phyloP scores from a whole-genome alignment of 2,113 vertebrate genomes.

The Plotosus lineatus region DNA sequence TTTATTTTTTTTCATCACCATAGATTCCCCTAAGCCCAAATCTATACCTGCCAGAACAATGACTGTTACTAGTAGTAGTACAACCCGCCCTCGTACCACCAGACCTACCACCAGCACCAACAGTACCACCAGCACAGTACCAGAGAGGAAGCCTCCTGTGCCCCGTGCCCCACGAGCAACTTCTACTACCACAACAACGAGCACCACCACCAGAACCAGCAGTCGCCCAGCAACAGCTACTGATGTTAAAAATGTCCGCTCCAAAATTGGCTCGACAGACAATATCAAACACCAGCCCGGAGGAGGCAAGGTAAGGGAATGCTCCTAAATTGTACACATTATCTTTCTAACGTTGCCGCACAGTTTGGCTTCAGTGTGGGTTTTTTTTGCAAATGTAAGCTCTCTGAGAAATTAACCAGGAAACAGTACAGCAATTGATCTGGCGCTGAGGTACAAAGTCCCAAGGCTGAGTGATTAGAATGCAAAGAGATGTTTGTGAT shows the following conservation, averaged over 20 bases:
- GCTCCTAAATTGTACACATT: background rate
- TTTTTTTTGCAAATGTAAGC: background rate
- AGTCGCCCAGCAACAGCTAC: conserved; percentile 66
- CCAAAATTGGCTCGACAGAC: conserved; percentile 90
- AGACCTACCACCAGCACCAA: conserved; percentile 58
- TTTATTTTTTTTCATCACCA: conserved; percentile 40
- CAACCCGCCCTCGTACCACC: conserved; percentile 68
- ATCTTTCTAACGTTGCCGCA: background rate
- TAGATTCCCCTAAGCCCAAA: conserved; percentile 73
- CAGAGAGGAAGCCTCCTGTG: conserved; percentile 73
- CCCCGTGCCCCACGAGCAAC: conserved; percentile 57
- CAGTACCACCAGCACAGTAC: conserved; percentile 54
- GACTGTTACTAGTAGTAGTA: conserved; percentile 39
- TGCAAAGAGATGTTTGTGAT: background rate
- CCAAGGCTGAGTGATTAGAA: background rate
- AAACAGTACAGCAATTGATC: background rate
- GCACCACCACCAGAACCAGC: conserved; percentile 51
- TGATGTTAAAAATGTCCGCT: conserved; percentile 81
- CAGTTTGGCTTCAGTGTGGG: background rate
- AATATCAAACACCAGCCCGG: conserved; percentile 92
- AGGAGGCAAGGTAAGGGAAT: conserved; percentile 84
- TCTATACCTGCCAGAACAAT: conserved; percentile 60
- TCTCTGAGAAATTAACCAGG: too few species aligned
- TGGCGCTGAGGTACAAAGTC: background rate
- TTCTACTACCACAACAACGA: conserved; percentile 51